Evolutionary conservation across 1,140 invertebrate genomes (phyloP), one percentile per base, ranked within the genome.

Genomic region (Agraylea sexmaculata): DNA sequence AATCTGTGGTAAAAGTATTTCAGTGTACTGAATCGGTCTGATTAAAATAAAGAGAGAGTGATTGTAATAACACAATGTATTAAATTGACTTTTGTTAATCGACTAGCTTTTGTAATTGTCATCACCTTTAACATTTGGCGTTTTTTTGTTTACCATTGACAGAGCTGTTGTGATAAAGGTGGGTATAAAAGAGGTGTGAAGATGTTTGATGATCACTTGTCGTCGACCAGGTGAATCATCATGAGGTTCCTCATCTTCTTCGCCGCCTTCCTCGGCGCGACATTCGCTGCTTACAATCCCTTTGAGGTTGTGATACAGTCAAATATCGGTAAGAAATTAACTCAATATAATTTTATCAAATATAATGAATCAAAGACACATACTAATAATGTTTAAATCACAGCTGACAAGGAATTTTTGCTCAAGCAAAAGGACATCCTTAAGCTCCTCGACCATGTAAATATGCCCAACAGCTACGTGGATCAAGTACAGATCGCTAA

Each of bases 401-500:
- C 37, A 59, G 56, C 53, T 32, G 53, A 54, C 27, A 46, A 48
- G 8, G 37, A 35, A 1, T 54, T 50, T 22, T 42, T 59, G 0
- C 21, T 34, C 11, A 45, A 47, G 7, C 60, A 66, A 47, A 54
- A 55, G 41, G 53, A 62, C 40, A 43, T 66, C 12, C 33, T 62
- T 4, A 38, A 43, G 4, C 53, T 66, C 13, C 56, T 64, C 39
- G 49, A 57, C 37, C 43, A 54, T 42, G 48, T 59, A 4, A 28
- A 49, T 16, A 56, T 55, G 49, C 42, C 54, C 11, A 47, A 57
- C 30, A 6, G 15, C n/a, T 25, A 58, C 4, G 51, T 53, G 1
- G 57, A 58, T n/a, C 62, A 57, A 44, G 57, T 56, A 42, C 55
- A 59, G 41, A 42, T 56, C 37, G 59, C 51, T 19, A 52, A 51